Base-by-base conservation (phyloP, 2,888 invertebrate genomes). In the Alsophila aescularia region DNA sequence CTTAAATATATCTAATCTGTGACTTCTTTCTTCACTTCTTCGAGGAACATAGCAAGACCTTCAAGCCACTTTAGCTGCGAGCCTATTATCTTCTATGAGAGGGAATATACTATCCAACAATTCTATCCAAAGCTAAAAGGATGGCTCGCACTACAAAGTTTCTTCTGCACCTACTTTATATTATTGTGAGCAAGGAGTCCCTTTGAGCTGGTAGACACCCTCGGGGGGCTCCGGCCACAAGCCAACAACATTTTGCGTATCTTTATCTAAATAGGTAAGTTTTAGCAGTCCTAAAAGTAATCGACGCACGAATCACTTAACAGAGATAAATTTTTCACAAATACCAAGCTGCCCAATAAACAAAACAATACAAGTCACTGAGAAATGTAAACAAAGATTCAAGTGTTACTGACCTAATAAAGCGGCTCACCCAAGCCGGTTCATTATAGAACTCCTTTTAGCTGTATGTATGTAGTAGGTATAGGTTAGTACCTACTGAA, bases 351-450 rank as follows among this genome's bases (percentile, higher is more conserved):
- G 6, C 21, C 53, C 60, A 57, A 51, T 62, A 58, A 65, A 64
- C 52, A 63, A 66, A 67, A 62, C 45, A 64, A 58, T 49, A 62
- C 56, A 60, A 68, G 50, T 43, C 31, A 58, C 27, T 15, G 37
- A 40, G 47, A 73, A 79, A 75, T 77, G 83, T 86, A 85, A 84
- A 86, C 85, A 84, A 83, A 83, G 81, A 54, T 60, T 80, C 81
- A 73, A 81, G 85, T 87, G 88, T 85, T 86, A 89, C 85, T 90
- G 90, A 90, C 90, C 90, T 90, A 89, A 87, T 90, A 90, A 87
- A 83, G 74, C 85, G 86, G 84, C 86, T 73, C 83, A 79, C 83
- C 83, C 88, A 85, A 87, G 84, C 83, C 83, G 76, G 82, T 83
- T 89, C 88, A 87, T 89, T 90, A 90, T 89, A 90, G 87, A 90